A percentile compares a stretch with the other conserved stretches of the same genome.
Conservation (phyloP, 2,888 invertebrate genomes). For the Phalera bucephala region DNA sequence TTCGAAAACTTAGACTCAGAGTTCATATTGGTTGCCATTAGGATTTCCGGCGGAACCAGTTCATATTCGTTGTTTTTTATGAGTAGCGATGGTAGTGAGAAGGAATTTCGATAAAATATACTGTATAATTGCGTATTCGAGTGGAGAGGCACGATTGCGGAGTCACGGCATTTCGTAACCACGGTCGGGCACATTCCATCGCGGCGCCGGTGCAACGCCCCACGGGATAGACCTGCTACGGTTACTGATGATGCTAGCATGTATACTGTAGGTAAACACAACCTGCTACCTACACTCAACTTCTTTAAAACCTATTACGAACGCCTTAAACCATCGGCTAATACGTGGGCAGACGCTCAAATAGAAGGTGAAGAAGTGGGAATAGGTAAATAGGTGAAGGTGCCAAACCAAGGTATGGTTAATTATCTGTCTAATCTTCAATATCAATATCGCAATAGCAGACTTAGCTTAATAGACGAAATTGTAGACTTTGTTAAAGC, state of each 20-base stretch:
- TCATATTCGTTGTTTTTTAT: slow-evolving; percentile 1
- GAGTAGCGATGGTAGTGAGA: slow-evolving; percentile 9
- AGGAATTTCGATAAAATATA: slow-evolving; percentile 34
- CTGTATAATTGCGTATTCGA: slow-evolving; percentile 56
- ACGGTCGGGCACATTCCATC: slow-evolving; percentile 75
- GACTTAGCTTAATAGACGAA: not conserved
- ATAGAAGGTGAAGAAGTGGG: slow-evolving; percentile 31
- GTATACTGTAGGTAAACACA: slow-evolving; percentile 28
- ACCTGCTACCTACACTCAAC: slow-evolving; percentile 20
- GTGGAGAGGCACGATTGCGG: slow-evolving; percentile 54
- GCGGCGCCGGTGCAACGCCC: slow-evolving; percentile 70
- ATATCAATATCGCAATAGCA: slow-evolving; percentile 6
- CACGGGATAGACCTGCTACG: slow-evolving; percentile 59
- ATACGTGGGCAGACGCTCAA: slow-evolving; percentile 29
- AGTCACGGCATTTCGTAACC: slow-evolving; percentile 77
- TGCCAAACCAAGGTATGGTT: slow-evolving; percentile 34
- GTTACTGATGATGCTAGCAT: slow-evolving; percentile 50
- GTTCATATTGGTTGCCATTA: too few relatives aligned
- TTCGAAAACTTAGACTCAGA: not conserved
- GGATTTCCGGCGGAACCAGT: too few relatives aligned
- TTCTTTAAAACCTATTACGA: not conserved
- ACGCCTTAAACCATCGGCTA: too few relatives aligned
- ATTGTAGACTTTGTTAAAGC: not conserved
- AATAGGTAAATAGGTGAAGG: slow-evolving; percentile 44
- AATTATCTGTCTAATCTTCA: slow-evolving; percentile 14